phyloP scores from a whole-genome alignment of 2,888 invertebrate genomes.

The Tubulanus polymorphus region DNA sequence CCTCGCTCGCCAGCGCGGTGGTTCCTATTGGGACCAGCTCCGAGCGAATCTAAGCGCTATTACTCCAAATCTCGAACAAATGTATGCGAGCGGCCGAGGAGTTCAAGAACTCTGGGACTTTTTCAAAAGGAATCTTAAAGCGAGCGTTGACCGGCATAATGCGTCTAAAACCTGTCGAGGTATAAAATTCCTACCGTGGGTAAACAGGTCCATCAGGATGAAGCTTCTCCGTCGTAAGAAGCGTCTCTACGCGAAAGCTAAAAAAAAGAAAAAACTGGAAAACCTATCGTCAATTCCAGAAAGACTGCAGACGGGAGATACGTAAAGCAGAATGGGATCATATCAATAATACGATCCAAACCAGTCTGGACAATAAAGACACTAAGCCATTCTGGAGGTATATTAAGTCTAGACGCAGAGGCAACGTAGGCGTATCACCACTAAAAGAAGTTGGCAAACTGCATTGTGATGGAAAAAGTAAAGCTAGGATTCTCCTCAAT shows the following conservation, averaged over 20 bases:
- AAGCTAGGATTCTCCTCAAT: slow-evolving; percentile 15
- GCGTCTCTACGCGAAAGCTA: background rate
- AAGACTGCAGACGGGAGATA: too few relatives aligned
- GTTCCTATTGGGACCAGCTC: background rate
- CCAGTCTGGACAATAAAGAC: slow-evolving; percentile 18
- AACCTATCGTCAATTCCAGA: too few relatives aligned
- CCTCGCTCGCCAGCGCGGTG: background rate
- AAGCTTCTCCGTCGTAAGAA: background rate
- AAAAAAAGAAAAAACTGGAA: background rate
- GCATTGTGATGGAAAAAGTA: slow-evolving; percentile 12
- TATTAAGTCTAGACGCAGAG: slow-evolving; percentile 17
- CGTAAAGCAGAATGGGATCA: too few relatives aligned
- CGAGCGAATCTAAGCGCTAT: background rate
- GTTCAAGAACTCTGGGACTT: too few relatives aligned
- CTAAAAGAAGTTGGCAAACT: slow-evolving; percentile 17
- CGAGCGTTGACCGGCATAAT: background rate
- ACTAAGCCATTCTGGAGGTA: slow-evolving; percentile 20
- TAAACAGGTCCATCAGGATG: background rate
- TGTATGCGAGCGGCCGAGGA: too few relatives aligned
- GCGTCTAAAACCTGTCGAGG: background rate
- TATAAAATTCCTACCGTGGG: background rate
- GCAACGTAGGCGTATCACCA: slow-evolving; percentile 15
- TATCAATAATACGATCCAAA: too few relatives aligned
- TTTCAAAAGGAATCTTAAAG: too few relatives aligned
- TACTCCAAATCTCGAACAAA: too few relatives aligned